Percentiles rank a stretch among this genome's conserved stretches.
Evolutionary conservation across 2,797 vertebrate genomes (phyloP).

Genomic region (Aythya fuligula): DNA sequence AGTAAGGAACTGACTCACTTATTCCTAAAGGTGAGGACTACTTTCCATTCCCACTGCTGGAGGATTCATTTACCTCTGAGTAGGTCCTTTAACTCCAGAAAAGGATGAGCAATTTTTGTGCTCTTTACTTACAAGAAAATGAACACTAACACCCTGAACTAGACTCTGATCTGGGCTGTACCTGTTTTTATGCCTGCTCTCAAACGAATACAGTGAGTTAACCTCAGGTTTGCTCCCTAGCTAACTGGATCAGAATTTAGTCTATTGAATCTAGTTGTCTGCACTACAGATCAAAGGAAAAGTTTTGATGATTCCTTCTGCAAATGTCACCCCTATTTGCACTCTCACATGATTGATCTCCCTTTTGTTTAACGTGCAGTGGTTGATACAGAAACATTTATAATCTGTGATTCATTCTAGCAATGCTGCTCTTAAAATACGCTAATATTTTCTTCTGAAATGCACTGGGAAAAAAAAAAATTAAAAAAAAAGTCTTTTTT

Average conservation of each 20-base stretch:
- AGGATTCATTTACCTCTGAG: neutral
- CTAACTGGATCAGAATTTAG: neutral
- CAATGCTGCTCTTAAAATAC: conserved; percentile 33
- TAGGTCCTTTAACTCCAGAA: neutral
- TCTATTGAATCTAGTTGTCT: neutral
- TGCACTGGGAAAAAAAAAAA: conserved; percentile 1
- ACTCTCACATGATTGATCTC: conserved; percentile 13
- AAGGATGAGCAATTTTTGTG: neutral
- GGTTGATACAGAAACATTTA: neutral
- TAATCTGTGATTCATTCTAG: conserved; percentile 15
- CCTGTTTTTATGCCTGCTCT: neutral
- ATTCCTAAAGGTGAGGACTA: neutral
- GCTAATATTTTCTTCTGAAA: conserved; percentile 71
- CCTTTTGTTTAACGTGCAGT: conserved; percentile 32
- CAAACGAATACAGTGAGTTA: neutral
- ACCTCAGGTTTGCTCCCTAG: neutral
- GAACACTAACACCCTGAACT: neutral
- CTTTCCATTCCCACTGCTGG: neutral
- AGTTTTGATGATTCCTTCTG: conserved; percentile 1
- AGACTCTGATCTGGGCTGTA: neutral
- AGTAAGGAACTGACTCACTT: conserved; percentile 22
- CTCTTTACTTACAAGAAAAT: neutral
- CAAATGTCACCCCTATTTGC: conserved; percentile 22
- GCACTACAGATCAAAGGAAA: conserved; percentile 20
- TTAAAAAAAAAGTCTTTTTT: conserved; percentile 51